These are phyloP conservation scores for Saturnia japonica DNA, from an alignment of 2,888 invertebrate species.

Conservation along the genomic window DNA sequence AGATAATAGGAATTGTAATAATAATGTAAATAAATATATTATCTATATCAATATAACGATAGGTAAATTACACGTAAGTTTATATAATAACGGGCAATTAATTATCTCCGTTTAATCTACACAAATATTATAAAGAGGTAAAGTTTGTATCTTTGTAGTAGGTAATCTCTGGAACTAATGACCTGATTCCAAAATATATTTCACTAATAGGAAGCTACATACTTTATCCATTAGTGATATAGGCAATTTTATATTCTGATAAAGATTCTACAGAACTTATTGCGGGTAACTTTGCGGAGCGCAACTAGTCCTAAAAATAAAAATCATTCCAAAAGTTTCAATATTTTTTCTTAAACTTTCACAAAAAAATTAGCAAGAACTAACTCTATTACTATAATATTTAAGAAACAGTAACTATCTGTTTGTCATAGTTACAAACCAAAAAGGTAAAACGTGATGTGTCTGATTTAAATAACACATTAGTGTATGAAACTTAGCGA, in stretches of 20 bases:
- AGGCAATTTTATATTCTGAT: too few species aligned
- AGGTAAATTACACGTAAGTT: neutral
- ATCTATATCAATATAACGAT: neutral
- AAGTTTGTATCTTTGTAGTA: too few species aligned
- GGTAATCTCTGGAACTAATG: too few species aligned
- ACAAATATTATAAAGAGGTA: too few species aligned
- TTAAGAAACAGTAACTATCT: neutral
- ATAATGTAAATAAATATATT: neutral
- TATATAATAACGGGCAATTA: too few species aligned
- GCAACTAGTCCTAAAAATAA: neutral
- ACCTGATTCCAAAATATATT: too few species aligned
- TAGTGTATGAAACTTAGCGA: conserved; percentile 43
- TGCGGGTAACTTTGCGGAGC: too few species aligned
- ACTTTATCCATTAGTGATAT: too few species aligned
- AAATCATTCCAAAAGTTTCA: neutral
- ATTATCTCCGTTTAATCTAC: too few species aligned
- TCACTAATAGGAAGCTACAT: too few species aligned
- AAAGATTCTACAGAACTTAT: too few species aligned
- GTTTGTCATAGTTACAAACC: neutral
- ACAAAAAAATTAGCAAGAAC: neutral
- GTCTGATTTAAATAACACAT: conserved; percentile 14
- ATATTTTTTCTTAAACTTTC: neutral
- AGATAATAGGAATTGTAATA: neutral
- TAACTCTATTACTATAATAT: neutral
- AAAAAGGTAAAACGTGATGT: neutral